Base-by-base conservation (phyloP, 1,140 invertebrate genomes). In the Spodoptera litura region DNA sequence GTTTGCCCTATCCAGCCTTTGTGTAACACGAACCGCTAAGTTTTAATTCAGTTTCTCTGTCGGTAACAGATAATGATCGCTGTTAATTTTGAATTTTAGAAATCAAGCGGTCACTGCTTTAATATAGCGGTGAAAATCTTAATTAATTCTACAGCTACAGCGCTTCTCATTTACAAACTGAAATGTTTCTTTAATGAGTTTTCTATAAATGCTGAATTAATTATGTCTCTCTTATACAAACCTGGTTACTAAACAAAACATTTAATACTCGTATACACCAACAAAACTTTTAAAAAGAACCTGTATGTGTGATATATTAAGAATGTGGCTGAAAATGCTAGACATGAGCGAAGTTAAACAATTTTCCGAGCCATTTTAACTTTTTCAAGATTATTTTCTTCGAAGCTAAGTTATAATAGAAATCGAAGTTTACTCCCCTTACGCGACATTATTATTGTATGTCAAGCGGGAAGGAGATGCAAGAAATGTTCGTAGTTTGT, bases 401-500 rank as follows among this genome's bases (percentile, higher is more conserved):
- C 53, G 53, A 56, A 55, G 25, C 68, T n/a, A 53, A 70, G 25
- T 56, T 35, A 27, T 71, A 56, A 71, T 71, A 71, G 52, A 71
- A 71, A 71, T 71, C 68, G 56, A 71, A 71, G 52, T 71, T 55
- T 71, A 71, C n/a, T 25, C 31, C 9, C 51, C n/a, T 71, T 8
- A 53, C 66, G 31, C 27, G 51, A 56, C 52, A 71, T 56, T 71
- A 71, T 71, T 71, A 56, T 56, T 51, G 52, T 76, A 71, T 64
- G 75, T 80, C 72, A 75, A 74, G 49, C 35, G 78, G 52, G 64
- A 62, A 25, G 27, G 66, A 13, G 38, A 79, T 55, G 15, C 62
- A 12, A 81, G 77, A 55, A 78, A 72, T 75, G 15, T 80, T 84
- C 81, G 81, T 80, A 56, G 77, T 83, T 74, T 10, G 31, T 38